A percentile compares a stretch with the other conserved stretches of the same genome.
These are phyloP conservation scores for Epinotia bilunana DNA, from an alignment of 2,888 invertebrate genomes.

Conservation along the genomic window DNA sequence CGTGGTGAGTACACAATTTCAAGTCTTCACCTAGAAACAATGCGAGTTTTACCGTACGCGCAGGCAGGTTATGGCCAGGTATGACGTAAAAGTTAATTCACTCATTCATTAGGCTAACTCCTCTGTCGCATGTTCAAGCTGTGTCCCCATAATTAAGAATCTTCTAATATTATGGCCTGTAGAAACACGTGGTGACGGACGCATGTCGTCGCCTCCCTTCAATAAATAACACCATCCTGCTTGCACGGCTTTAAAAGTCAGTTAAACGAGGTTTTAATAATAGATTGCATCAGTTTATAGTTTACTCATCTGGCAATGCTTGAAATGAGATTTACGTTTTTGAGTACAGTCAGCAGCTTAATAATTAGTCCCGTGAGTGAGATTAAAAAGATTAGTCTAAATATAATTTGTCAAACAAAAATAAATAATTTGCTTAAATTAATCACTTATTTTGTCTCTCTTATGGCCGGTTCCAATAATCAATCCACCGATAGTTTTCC, in stretches of 20 bases:
- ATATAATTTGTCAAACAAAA: too few relatives aligned
- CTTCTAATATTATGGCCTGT: constrained; percentile 22
- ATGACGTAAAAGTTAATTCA: too few relatives aligned
- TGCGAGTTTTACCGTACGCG: too few relatives aligned
- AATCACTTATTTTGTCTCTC: too few relatives aligned
- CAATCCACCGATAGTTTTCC: too few relatives aligned
- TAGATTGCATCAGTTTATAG: constrained; percentile 8
- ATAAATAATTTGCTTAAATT: too few relatives aligned
- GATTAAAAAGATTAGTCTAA: too few relatives aligned
- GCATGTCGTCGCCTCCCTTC: constrained; percentile 29
- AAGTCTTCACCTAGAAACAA: too few relatives aligned
- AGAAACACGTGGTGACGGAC: constrained; percentile 18
- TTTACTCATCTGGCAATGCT: constrained; percentile 1
- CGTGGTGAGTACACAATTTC: too few relatives aligned
- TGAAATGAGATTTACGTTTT: not conserved
- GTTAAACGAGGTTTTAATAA: constrained; percentile 28
- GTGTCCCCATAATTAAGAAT: constrained; percentile 13
- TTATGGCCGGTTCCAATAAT: too few relatives aligned
- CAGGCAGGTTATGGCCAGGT: too few relatives aligned
- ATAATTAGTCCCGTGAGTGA: too few relatives aligned
- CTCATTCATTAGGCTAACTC: not conserved
- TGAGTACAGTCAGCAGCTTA: not conserved
- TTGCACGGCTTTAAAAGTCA: constrained; percentile 25
- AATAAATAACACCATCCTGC: constrained; percentile 24
- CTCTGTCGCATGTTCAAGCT: constrained; percentile 8